Base-by-base conservation (phyloP, 2,113 vertebrate genomes). In the Dasyornis broadbenti region DNA sequence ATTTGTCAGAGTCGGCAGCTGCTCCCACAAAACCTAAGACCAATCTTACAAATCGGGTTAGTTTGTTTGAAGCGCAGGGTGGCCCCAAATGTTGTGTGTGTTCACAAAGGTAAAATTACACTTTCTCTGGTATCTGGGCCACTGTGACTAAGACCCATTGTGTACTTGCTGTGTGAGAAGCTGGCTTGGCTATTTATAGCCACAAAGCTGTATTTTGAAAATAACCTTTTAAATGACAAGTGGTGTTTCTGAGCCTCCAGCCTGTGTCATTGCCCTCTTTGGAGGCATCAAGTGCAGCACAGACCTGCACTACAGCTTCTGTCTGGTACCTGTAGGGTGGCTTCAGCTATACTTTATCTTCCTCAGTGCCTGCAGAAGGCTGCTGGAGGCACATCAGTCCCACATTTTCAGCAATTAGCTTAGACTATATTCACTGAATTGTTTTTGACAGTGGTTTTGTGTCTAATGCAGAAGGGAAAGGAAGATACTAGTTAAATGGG, bases 171-270 rank as follows among this genome's bases (percentile, higher is more conserved):
- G 54, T 65, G 53, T 54, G 71, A 90, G 95, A 57, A 76, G 24
- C 60, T 70, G 12, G 7, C 79, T 84, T 69, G 57, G 53, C 89
- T 92, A 69, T 84, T 90, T 94, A 82, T 92, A 91, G 52, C 49
- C 56, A 11, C 35, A 28, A 77, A 76, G 60, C 64, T 66, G 35
- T 64, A n/a, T 83, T 90, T 96, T 79, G 75, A 81, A 95, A 92
- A 88, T 77, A 89, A 80, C 30, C 59, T 70, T 90, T 86, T 27
- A 65, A 90, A 91, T 86, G 42, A 44, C 47, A 80, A 66, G 82
- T 33, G 73, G 21, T 72, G 60, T 76, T 88, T 53, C 71, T 63
- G 59, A 88, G 81, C 75, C 63, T 91, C n/a, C 66, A 71, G 77
- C 64, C 37, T 27, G 65, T 6, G 12, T 91, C 6, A 14, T 52